Evolutionary conservation across 2,888 invertebrate species (phyloP), one percentile per base, ranked within the genome.

Genomic region (Ariolimax columbianus): DNA sequence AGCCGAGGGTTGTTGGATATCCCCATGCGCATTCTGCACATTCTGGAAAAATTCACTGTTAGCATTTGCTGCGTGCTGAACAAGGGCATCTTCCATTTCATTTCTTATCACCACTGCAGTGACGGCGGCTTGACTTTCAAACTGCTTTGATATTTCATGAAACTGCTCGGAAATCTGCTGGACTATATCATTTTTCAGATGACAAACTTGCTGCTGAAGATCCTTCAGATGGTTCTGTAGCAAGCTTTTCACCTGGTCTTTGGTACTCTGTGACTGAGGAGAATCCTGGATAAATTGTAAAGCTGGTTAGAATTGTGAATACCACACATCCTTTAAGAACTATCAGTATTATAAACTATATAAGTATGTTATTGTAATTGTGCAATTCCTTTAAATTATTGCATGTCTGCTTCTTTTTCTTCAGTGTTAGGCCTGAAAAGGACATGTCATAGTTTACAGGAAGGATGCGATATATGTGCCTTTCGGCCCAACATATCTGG

Each of bases 201-300:
- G 38, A 63, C 9, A 2, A 63, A 78, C 40, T 33, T 63, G 40
- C 51, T 75, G 47, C 51, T 36, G 75, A 19, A 75, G 4, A 0
- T 75, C 75, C 36, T 59, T 78, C 63, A 78, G 59, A n/a, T 78
- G 78, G 38, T 78, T 63, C 40, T 78, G 59, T 63, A 40, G 40
- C n/a, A 40, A 2, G 19, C 78, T 78, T n/a, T 78, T 78, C n/a
- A 78, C 30, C 23, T 75, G 75, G 51, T 75, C 51, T 23, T n/a
- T 78, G 14, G 14, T 40, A 26, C n/a, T 63, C 75, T 75, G 47
- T 19, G n/a, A 38, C 59, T 63, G 40, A n/a, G 63, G 0, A 36
- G 55, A 33, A 33, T 55, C 77, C 77, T 77, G 30, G 55, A 77
- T 33, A 33, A 51, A 33, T 30, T 19, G 23, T 23, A 55, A 55